Conservation (phyloP, 2,797 vertebrate species). For the Sphenopsis melanotis region DNA sequence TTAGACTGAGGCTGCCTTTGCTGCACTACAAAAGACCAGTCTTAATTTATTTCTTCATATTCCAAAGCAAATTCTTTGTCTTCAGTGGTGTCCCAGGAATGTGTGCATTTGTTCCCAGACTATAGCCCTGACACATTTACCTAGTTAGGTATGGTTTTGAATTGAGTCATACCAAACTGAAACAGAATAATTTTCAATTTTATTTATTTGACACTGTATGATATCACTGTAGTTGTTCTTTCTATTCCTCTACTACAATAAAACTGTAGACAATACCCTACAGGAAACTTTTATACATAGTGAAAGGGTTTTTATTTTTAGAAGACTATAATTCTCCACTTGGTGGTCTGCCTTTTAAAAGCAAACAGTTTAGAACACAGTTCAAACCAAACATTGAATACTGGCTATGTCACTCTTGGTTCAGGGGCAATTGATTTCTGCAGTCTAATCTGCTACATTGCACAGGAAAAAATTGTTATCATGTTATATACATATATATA, state of each 20-base stretch:
- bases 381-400: background rate
- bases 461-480: background rate
- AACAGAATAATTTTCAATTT: constrained; percentile 57
- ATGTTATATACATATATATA: background rate
- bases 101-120: constrained; percentile 31
- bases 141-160: background rate
- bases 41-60: constrained; percentile 24
- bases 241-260: constrained; percentile 39
- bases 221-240: constrained; percentile 27
- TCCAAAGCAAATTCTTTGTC: background rate
- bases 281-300: constrained; percentile 47
- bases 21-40: background rate
- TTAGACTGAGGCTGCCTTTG: background rate
- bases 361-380: constrained; percentile 23
- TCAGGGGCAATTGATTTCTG: background rate
- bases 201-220: constrained; percentile 63
- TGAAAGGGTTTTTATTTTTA: constrained; percentile 59
- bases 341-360: constrained; percentile 36
- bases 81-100: constrained; percentile 24
- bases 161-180: constrained; percentile 55
- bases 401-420: background rate
- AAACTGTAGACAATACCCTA: constrained; percentile 59
- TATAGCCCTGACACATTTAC: constrained; percentile 4
- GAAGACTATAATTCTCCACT: background rate
- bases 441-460: background rate